Percentiles rank a stretch among this genome's conserved stretches.
These are phyloP conservation scores for Drosophila ficusphila DNA, from an alignment of 1,140 invertebrate genomes.

Conservation along the genomic window DNA sequence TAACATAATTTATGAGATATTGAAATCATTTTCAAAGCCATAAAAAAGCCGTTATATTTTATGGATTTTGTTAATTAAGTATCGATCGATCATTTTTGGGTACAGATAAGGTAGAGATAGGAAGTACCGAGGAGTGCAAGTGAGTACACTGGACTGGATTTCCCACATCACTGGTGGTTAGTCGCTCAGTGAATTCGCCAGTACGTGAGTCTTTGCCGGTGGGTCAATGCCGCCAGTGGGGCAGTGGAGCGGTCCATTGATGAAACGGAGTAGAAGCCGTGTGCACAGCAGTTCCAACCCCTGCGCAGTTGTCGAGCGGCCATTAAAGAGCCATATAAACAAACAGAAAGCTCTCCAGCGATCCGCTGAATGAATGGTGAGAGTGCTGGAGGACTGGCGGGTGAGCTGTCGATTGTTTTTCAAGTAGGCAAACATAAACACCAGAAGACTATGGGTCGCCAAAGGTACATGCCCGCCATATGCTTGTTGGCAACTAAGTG, in stretches of 20 bases:
- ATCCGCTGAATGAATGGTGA: slow-evolving; percentile 45
- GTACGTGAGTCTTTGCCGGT: slow-evolving; percentile 31
- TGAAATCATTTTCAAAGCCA: too few species aligned
- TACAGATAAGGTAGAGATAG: slow-evolving; percentile 10
- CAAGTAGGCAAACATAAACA: slow-evolving; percentile 59
- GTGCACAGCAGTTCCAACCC: slow-evolving; percentile 62
- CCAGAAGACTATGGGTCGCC: slow-evolving; percentile 7
- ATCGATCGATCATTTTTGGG: background rate
- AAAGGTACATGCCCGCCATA: slow-evolving; percentile 18
- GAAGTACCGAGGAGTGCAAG: background rate
- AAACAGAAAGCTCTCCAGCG: slow-evolving; percentile 50
- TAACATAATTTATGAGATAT: too few species aligned
- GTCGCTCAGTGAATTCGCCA: slow-evolving; percentile 1
- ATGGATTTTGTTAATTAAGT: too few species aligned
- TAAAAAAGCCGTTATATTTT: too few species aligned
- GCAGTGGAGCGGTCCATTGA: slow-evolving; percentile 50
- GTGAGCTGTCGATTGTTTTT: slow-evolving; percentile 62
- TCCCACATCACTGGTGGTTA: slow-evolving; percentile 2
- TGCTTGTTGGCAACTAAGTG: slow-evolving; percentile 16
- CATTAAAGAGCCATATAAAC: slow-evolving; percentile 79
- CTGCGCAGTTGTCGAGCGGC: slow-evolving; percentile 61
- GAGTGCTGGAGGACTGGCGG: slow-evolving; percentile 16
- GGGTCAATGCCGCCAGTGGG: slow-evolving; percentile 48
- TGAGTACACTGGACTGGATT: slow-evolving; percentile 7
- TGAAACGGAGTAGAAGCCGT: slow-evolving; percentile 47